Percentiles rank a stretch among this genome's conserved stretches.
Conservation (phyloP, 2,888 invertebrate genomes). For the Philopedon plagiatum region DNA sequence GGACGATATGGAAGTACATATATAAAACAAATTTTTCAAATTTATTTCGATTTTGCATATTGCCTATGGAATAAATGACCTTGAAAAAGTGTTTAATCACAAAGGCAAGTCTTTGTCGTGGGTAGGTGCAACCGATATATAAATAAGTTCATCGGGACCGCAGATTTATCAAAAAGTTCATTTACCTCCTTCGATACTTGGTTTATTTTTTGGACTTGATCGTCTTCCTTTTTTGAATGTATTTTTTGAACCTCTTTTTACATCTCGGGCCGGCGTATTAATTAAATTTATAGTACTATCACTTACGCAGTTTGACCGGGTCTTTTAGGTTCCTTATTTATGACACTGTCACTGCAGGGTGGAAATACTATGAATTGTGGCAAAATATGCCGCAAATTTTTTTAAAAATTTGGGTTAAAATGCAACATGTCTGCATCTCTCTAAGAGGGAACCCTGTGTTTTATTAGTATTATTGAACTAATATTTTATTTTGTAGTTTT, state of each 20-base stretch:
- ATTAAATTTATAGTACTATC: slow-evolving; percentile 29
- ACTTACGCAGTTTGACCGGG: slow-evolving; percentile 10
- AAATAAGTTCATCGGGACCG: slow-evolving; percentile 4
- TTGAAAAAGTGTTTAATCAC: not conserved
- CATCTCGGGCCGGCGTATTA: slow-evolving; percentile 18
- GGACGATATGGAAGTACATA: too few species aligned
- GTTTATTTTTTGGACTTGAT: slow-evolving; percentile 2
- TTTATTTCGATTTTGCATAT: not conserved
- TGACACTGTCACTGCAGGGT: too few species aligned
- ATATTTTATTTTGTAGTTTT: too few species aligned
- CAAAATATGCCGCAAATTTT: too few species aligned
- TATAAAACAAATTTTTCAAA: too few species aligned
- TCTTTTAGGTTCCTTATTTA: slow-evolving; percentile 10
- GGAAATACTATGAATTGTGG: too few species aligned
- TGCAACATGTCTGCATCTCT: too few species aligned
- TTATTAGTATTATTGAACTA: too few species aligned
- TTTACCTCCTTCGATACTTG: slow-evolving; percentile 1
- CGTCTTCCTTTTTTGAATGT: not conserved
- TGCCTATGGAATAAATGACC: too few species aligned
- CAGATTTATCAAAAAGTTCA: slow-evolving; percentile 12
- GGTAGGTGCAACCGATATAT: not conserved
- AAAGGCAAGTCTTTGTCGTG: not conserved
- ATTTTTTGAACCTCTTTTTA: not conserved
- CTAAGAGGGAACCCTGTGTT: too few species aligned
- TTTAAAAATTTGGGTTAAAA: too few species aligned